Percentiles rank a stretch among this genome's conserved stretches.
phyloP scores from a whole-genome alignment of 2,797 vertebrate genomes.

The Smutsia gigantea region DNA sequence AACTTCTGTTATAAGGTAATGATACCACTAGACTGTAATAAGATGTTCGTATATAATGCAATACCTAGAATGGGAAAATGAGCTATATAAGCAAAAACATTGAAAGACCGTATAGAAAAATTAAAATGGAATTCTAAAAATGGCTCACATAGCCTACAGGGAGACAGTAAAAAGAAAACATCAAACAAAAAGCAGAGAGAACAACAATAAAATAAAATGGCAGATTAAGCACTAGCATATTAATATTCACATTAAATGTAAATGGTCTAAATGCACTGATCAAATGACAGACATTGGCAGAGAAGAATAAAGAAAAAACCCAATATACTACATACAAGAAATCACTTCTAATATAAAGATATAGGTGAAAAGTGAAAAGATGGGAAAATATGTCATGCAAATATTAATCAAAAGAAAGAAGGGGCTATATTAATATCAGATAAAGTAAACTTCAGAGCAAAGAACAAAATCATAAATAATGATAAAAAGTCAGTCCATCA shows the following conservation, averaged over 20 bases:
- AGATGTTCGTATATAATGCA: neutral
- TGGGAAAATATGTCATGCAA: neutral
- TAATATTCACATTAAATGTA: neutral
- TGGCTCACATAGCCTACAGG: neutral
- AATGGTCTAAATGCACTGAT: neutral
- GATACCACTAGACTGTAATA: neutral
- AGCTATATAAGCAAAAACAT: neutral
- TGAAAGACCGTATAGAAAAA: neutral
- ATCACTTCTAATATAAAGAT: neutral
- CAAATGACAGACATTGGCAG: slow-evolving; percentile 19
- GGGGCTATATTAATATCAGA: neutral
- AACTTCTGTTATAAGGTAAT: neutral
- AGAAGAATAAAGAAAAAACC: neutral
- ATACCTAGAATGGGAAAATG: neutral
- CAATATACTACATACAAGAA: neutral
- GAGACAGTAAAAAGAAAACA: neutral
- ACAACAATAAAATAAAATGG: neutral
- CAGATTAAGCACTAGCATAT: neutral
- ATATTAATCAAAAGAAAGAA: neutral
- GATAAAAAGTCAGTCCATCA: neutral
- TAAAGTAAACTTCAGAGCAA: neutral
- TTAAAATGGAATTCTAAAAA: neutral
- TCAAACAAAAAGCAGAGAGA: neutral
- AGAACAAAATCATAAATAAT: neutral
- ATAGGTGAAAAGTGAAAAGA: neutral